These are phyloP conservation scores for Serranus cabrilla DNA, from an alignment of 2,797 vertebrate species.

Conservation along the genomic window DNA sequence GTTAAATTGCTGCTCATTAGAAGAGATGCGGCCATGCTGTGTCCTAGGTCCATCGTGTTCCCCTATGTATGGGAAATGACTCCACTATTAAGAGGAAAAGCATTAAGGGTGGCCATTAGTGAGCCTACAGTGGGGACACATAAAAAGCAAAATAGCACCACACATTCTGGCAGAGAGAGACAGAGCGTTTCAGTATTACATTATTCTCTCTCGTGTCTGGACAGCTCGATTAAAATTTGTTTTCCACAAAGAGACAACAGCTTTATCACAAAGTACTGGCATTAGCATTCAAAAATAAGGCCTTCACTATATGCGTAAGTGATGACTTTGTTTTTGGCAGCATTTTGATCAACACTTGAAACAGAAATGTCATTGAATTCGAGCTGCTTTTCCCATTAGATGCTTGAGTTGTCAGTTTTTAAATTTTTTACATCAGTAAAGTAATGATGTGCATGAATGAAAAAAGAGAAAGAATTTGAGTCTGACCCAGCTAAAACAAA, in stretches of 20 bases:
- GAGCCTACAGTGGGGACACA: conserved; percentile 44
- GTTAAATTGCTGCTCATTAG: conserved; percentile 66
- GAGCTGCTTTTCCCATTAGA: background rate
- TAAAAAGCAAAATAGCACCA: conserved; percentile 47
- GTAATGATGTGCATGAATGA: background rate
- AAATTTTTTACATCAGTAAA: background rate
- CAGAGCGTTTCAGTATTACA: conserved; percentile 23
- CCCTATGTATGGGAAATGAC: conserved; percentile 43
- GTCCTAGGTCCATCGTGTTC: conserved; percentile 45
- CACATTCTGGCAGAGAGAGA: conserved; percentile 30
- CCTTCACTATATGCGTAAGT: background rate
- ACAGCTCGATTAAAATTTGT: conserved; percentile 45
- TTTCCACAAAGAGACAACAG: conserved; percentile 29
- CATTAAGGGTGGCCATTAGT: conserved; percentile 54
- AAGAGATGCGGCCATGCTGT: conserved; percentile 32
- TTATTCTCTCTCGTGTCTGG: conserved; percentile 38
- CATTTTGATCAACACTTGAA: conserved; percentile 11
- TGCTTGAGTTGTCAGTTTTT: background rate
- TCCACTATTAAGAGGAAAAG: conserved; percentile 36
- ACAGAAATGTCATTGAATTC: conserved; percentile 16
- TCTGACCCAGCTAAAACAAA: background rate
- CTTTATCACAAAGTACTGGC: conserved; percentile 22
- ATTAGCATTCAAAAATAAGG: conserved; percentile 15
- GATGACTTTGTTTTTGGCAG: conserved; percentile 8
- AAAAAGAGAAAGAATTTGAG: background rate